Percentiles rank a stretch among this genome's conserved stretches.
Conservation (phyloP, 2,888 invertebrate genomes). For the Hedychridium roseum region DNA sequence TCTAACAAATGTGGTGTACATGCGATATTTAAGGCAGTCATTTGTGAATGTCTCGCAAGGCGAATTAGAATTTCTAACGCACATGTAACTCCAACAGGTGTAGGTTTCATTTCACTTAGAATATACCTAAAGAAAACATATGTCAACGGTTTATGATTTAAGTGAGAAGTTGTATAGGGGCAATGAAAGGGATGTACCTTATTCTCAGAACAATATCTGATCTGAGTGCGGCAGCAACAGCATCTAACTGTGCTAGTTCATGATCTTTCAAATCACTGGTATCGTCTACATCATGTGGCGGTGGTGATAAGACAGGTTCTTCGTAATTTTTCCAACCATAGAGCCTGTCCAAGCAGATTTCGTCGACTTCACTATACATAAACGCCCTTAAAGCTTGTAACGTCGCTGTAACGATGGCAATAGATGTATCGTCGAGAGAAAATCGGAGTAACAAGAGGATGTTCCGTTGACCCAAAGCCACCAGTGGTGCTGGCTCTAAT, state of each 20-base stretch:
- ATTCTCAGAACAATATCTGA: slow-evolving; percentile 81
- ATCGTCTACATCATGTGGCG: slow-evolving; percentile 62
- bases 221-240: slow-evolving; percentile 76
- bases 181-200: slow-evolving; percentile 61
- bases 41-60: slow-evolving; percentile 78
- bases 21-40: slow-evolving; percentile 72
- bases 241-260: slow-evolving; percentile 84
- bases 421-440: slow-evolving; percentile 84
- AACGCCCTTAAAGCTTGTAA: slow-evolving; percentile 79
- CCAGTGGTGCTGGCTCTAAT: slow-evolving; percentile 75
- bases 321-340: slow-evolving; percentile 66
- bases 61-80: slow-evolving; percentile 82
- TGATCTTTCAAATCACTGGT: slow-evolving; percentile 82
- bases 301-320: slow-evolving; percentile 51
- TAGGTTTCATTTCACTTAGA: slow-evolving; percentile 74
- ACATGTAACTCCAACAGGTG: slow-evolving; percentile 76
- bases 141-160: slow-evolving; percentile 1
- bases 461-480: slow-evolving; percentile 72
- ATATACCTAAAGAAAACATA: slow-evolving; percentile 71
- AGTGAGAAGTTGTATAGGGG: not conserved
- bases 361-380: slow-evolving; percentile 80
- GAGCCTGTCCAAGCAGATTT: slow-evolving; percentile 75
- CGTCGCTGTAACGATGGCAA: slow-evolving; percentile 77
- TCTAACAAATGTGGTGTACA: slow-evolving; percentile 73
- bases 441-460: slow-evolving; percentile 82